Conservation (phyloP, 2,797 vertebrate genomes). For the Paramormyrops hopkinsi region DNA sequence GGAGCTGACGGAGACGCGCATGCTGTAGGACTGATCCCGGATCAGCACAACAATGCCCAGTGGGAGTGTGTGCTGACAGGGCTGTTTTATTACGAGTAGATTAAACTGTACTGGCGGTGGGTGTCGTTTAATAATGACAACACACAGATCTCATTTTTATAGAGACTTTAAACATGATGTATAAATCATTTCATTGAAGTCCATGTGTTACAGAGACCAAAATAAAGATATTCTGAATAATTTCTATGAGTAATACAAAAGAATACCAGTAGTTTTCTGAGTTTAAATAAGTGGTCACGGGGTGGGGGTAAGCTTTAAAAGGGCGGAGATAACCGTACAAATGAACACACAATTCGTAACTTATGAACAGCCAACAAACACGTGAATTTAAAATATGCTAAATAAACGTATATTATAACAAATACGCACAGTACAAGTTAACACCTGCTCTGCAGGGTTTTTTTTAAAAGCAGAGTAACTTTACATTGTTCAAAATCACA, state of each 20-base stretch:
- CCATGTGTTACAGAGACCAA: constrained; percentile 35
- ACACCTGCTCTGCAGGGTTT: constrained; percentile 43
- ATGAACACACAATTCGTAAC: constrained; percentile 15
- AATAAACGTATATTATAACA: constrained; percentile 20
- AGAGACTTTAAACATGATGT: constrained; percentile 27
- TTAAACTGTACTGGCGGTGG: neutral
- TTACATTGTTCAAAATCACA: constrained; percentile 23
- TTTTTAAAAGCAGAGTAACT: constrained; percentile 22
- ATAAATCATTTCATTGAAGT: constrained; percentile 36
- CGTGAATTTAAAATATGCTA: constrained; percentile 18
- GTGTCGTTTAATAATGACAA: neutral
- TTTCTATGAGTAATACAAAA: constrained; percentile 21
- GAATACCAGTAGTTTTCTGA: constrained; percentile 16
- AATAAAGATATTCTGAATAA: constrained; percentile 23
- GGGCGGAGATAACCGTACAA: constrained; percentile 19
- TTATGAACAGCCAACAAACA: constrained; percentile 24
- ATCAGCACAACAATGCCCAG: neutral
- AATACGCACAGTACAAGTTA: constrained; percentile 30
- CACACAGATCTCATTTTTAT: constrained; percentile 22
- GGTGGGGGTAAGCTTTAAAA: neutral
- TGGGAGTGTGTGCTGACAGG: neutral
- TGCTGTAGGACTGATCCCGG: neutral
- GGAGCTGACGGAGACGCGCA: constrained; percentile 24
- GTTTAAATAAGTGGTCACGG: constrained; percentile 23
- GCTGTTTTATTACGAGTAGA: neutral